phyloP scores from a whole-genome alignment of 2,888 invertebrate species.

The Ochropleura plecta region DNA sequence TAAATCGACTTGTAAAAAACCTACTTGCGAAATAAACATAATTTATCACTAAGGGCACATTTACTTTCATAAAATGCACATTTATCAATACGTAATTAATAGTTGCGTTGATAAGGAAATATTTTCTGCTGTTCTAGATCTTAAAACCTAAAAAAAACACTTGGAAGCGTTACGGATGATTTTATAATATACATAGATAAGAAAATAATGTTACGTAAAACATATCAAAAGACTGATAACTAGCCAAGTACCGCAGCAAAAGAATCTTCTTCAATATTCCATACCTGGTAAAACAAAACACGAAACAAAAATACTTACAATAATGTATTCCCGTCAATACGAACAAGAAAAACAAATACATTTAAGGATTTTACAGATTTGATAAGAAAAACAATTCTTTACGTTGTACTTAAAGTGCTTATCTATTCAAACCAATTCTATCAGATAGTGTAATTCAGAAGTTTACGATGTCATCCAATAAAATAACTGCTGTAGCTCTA shows the following conservation, averaged over 20 bases:
- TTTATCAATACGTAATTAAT: background rate
- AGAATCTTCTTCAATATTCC: background rate
- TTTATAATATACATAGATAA: background rate
- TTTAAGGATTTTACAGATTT: slow-evolving; percentile 28
- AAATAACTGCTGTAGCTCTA: slow-evolving; percentile 62
- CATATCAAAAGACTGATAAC: background rate
- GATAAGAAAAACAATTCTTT: slow-evolving; percentile 44
- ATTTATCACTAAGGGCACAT: background rate
- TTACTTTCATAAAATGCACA: slow-evolving; percentile 1
- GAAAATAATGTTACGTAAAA: slow-evolving; percentile 4
- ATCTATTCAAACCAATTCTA: slow-evolving; percentile 46
- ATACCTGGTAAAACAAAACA: slow-evolving; percentile 27
- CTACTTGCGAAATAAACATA: too few relatives aligned
- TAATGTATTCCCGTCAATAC: slow-evolving; percentile 17
- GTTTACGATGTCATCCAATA: slow-evolving; percentile 68
- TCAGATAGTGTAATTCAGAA: slow-evolving; percentile 62
- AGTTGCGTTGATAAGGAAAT: background rate
- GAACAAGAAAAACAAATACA: slow-evolving; percentile 37
- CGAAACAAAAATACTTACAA: slow-evolving; percentile 13
- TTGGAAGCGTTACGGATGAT: background rate
- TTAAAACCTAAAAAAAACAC: background rate
- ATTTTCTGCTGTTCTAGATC: background rate
- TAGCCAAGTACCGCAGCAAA: slow-evolving; percentile 1
- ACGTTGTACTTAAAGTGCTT: slow-evolving; percentile 40
- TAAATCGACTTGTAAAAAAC: too few relatives aligned